Evolutionary conservation across 2,888 invertebrate species (phyloP).

Genomic region (Scaeva pyrastri): DNA sequence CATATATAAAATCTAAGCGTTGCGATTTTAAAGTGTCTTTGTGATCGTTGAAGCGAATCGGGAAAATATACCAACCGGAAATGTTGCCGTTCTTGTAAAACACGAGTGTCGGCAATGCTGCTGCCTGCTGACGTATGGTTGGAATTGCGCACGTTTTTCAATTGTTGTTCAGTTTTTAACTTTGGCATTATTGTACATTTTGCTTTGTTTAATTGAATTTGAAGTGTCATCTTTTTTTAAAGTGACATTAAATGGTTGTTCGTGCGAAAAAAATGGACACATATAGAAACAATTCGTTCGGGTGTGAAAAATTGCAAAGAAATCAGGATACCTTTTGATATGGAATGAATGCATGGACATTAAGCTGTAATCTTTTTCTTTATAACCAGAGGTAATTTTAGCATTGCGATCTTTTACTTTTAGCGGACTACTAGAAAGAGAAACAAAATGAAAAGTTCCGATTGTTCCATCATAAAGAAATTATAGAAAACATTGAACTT

Average conservation of each 20-base stretch:
- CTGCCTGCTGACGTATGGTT: conserved; percentile 9
- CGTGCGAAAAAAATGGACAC: conserved; percentile 9
- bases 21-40: conserved; percentile 53
- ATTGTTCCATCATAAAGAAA: too few relatives aligned
- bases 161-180: conserved; percentile 39
- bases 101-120: conserved; percentile 38
- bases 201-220: conserved; percentile 43
- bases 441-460: too few relatives aligned
- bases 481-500: too few relatives aligned
- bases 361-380: not conserved
- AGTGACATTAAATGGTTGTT: not conserved
- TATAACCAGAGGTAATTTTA: not conserved
- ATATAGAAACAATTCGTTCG: conserved; percentile 24
- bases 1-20: conserved; percentile 4
- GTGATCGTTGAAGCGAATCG: conserved; percentile 63
- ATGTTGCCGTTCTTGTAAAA: conserved; percentile 66
- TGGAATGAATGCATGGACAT: not conserved
- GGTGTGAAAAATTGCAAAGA: not conserved
- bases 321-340: not conserved
- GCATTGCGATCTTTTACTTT: too few relatives aligned
- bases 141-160: conserved; percentile 67
- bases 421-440: too few relatives aligned
- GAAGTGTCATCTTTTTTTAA: conserved; percentile 37
- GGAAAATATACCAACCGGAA: conserved; percentile 54
- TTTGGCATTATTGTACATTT: conserved; percentile 29